These are phyloP conservation scores for Babylonia areolata DNA, from an alignment of 1,140 invertebrate species.

Conservation along the genomic window DNA sequence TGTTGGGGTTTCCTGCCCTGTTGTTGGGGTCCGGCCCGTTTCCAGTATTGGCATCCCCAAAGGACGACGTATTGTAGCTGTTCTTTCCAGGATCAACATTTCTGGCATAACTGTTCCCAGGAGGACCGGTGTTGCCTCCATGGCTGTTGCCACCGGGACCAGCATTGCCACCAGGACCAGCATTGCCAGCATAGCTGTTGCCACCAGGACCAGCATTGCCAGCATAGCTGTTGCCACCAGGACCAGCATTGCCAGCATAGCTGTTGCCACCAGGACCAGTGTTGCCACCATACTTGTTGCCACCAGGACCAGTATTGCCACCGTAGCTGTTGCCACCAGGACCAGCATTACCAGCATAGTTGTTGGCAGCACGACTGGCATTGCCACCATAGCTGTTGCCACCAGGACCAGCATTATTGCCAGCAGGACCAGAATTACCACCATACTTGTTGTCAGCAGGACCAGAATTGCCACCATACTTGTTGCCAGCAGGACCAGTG, in stretches of 20 bases:
- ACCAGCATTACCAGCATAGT: not conserved
- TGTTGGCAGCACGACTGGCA: not conserved
- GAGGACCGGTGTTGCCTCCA: not conserved
- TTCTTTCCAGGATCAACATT: not conserved
- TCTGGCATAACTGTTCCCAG: not conserved
- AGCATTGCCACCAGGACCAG: not conserved
- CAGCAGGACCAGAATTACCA: too few relatives aligned
- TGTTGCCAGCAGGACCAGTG: not conserved
- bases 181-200: not conserved
- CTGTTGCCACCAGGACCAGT: not conserved
- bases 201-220: not conserved
- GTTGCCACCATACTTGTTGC: not conserved
- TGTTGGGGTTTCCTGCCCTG: too few relatives aligned
- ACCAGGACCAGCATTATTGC: not conserved
- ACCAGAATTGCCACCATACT: too few relatives aligned
- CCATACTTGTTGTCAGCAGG: not conserved
- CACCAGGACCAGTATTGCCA: not conserved
- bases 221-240: not conserved
- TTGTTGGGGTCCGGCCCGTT: not conserved
- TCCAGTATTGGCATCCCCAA: not conserved
- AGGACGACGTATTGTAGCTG: not conserved
- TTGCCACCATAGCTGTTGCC: not conserved
- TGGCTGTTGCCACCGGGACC: not conserved
- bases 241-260: not conserved
- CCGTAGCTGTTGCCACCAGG: not conserved